These are phyloP conservation scores for Stenoptilia bipunctidactyla DNA, from an alignment of 2,888 invertebrate species.

Conservation along the genomic window DNA sequence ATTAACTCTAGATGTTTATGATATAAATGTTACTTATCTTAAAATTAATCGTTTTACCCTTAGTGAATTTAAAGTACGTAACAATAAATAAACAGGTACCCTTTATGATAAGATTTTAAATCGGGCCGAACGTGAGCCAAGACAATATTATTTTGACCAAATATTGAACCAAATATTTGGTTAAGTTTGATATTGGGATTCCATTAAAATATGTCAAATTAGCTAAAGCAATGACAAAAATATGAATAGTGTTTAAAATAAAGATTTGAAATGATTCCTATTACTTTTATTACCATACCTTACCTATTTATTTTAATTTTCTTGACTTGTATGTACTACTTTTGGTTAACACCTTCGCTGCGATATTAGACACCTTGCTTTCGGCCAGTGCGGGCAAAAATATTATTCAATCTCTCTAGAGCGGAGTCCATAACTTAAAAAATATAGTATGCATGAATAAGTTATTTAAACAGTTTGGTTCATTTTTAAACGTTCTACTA, in stretches of 20 bases:
- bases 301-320: too few relatives aligned
- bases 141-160: slow-evolving; percentile 66
- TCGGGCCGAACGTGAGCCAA: slow-evolving; percentile 32
- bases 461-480: too few relatives aligned
- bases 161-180: slow-evolving; percentile 57
- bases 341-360: too few relatives aligned
- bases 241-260: slow-evolving; percentile 48
- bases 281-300: too few relatives aligned
- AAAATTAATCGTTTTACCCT: slow-evolving; percentile 7
- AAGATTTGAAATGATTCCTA: slow-evolving; percentile 25
- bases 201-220: slow-evolving; percentile 50
- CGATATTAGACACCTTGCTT: too few relatives aligned
- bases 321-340: too few relatives aligned
- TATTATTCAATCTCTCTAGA: too few relatives aligned
- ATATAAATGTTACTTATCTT: neutral
- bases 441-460: too few relatives aligned
- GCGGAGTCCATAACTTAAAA: too few relatives aligned
- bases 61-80: slow-evolving; percentile 24
- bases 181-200: slow-evolving; percentile 38
- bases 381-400: too few relatives aligned
- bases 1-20: neutral
- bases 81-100: slow-evolving; percentile 21
- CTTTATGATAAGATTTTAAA: slow-evolving; percentile 25
- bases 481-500: too few relatives aligned
- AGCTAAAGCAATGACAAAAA: slow-evolving; percentile 33